A percentile compares a stretch with the other conserved stretches of the same genome.
These are phyloP conservation scores for Listrodromus nycthemerus DNA, from an alignment of 2,888 invertebrate genomes.

Conservation along the genomic window DNA sequence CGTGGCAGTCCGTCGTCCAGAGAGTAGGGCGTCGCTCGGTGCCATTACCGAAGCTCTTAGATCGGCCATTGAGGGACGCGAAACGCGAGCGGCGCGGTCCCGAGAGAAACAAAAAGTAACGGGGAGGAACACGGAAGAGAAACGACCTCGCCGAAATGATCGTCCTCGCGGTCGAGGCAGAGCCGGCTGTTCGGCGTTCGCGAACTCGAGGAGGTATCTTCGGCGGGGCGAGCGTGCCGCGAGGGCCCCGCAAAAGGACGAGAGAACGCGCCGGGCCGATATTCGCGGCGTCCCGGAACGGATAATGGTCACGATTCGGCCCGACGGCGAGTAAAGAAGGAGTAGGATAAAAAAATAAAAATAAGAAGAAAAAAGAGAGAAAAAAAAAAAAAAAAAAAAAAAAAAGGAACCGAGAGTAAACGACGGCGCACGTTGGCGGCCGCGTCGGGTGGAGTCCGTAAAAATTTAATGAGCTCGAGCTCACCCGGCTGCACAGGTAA, in stretches of 20 bases:
- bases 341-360: no score
- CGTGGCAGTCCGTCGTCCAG: constrained; percentile 2
- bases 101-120: background rate
- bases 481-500: constrained; percentile 4
- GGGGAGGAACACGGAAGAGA: constrained; percentile 40
- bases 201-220: background rate
- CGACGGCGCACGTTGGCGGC: constrained; percentile 46
- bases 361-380: background rate
- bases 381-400: constrained; percentile 22
- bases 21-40: constrained; percentile 30
- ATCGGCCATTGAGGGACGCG: constrained; percentile 28
- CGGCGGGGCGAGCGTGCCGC: constrained; percentile 28
- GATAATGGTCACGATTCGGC: constrained; percentile 65
- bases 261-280: constrained; percentile 25
- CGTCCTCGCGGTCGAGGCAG: constrained; percentile 1
- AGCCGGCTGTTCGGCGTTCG: constrained; percentile 31
- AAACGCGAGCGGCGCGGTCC: background rate
- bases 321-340: constrained; percentile 2
- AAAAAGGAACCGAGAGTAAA: constrained; percentile 46
- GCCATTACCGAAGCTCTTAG: constrained; percentile 47
- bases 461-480: constrained; percentile 69
- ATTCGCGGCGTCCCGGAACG: constrained; percentile 53
- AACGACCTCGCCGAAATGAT: constrained; percentile 65
- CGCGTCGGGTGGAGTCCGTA: constrained; percentile 51
- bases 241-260: background rate